A percentile compares a stretch with the other conserved stretches of the same genome.
Evolutionary conservation across 2,113 vertebrate genomes (phyloP).

Genomic region (Colinus virginianus): DNA sequence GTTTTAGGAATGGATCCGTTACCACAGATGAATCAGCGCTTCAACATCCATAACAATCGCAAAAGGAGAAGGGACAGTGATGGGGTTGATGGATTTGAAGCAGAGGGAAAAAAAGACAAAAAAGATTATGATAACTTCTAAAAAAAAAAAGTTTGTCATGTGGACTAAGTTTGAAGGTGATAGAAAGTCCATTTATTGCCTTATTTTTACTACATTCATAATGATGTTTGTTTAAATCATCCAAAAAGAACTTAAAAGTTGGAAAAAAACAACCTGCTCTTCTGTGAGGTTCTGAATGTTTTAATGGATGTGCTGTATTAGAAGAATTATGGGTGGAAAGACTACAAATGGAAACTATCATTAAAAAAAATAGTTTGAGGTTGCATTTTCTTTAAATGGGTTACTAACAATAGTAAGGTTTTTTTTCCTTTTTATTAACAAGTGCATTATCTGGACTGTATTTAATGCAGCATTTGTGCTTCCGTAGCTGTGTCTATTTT

Average conservation of each 20-base stretch:
- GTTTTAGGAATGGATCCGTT: slow-evolving; percentile 97
- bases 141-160: slow-evolving; percentile 38
- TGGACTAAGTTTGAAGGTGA: slow-evolving; percentile 64
- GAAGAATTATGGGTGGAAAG: slow-evolving; percentile 81
- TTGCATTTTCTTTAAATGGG: slow-evolving; percentile 66
- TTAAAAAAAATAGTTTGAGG: slow-evolving; percentile 19
- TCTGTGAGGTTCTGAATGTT: slow-evolving; percentile 65
- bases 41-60: slow-evolving; percentile 92
- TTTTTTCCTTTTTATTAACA: slow-evolving; percentile 73
- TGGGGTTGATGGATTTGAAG: slow-evolving; percentile 94
- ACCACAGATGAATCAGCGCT: slow-evolving; percentile 94
- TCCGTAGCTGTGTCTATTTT: slow-evolving; percentile 81
- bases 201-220: slow-evolving; percentile 77
- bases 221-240: slow-evolving; percentile 75
- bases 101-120: slow-evolving; percentile 98
- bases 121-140: slow-evolving; percentile 95
- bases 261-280: slow-evolving; percentile 64
- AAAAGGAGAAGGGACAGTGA: slow-evolving; percentile 97
- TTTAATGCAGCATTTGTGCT: slow-evolving; percentile 80
- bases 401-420: slow-evolving; percentile 60
- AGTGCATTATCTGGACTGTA: slow-evolving; percentile 74
- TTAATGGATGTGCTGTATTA: slow-evolving; percentile 71
- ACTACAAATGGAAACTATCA: slow-evolving; percentile 70
- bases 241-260: slow-evolving; percentile 52
- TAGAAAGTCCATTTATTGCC: slow-evolving; percentile 73